phyloP scores from a whole-genome alignment of 2,797 vertebrate species.

The Periparus ater region DNA sequence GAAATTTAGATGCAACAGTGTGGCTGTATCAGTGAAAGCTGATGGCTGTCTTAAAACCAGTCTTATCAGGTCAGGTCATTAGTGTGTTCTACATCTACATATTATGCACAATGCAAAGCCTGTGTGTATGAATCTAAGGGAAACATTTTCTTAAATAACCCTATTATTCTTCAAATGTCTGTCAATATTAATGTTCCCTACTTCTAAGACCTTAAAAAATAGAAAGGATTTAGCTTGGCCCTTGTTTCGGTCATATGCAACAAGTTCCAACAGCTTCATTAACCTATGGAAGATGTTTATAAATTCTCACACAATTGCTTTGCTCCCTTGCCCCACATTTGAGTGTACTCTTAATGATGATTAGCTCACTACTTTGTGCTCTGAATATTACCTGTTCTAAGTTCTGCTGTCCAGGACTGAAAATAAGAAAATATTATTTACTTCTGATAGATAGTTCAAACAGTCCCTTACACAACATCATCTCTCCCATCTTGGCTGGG shows the following conservation, averaged over 20 bases:
- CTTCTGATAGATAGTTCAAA: background rate
- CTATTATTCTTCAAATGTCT: background rate
- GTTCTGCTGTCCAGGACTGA: background rate
- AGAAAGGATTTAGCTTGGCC: background rate
- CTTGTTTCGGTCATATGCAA: background rate
- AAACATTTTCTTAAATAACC: background rate
- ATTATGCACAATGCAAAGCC: background rate
- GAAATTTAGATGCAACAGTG: background rate
- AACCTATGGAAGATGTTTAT: slow-evolving; percentile 3
- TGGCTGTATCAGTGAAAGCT: background rate
- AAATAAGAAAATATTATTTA: background rate
- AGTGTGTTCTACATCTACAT: background rate
- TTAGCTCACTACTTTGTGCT: background rate
- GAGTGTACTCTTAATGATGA: background rate
- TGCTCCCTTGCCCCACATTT: background rate
- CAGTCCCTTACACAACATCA: background rate
- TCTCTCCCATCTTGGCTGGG: background rate
- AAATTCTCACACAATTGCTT: background rate
- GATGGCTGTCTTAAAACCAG: background rate
- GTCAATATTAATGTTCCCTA: background rate
- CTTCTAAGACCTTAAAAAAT: background rate
- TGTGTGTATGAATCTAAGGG: background rate
- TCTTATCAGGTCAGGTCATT: background rate
- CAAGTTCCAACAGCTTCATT: background rate
- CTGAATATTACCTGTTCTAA: background rate